These are phyloP conservation scores for Chelmon rostratus DNA, from an alignment of 2,797 vertebrate genomes.

Conservation along the genomic window DNA sequence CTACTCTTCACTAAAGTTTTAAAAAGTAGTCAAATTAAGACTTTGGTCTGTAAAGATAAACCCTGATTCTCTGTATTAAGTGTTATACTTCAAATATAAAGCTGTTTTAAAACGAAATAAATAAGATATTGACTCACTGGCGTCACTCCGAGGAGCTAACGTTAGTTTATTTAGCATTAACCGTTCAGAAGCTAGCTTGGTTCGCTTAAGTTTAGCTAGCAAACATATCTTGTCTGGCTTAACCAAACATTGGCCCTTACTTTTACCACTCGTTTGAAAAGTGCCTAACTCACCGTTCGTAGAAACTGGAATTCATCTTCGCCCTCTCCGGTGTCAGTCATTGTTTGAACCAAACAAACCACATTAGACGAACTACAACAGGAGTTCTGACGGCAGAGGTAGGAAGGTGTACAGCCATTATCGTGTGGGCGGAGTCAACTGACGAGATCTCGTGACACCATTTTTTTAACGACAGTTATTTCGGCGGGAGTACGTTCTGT, in stretches of 20 bases:
- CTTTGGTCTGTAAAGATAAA: too few species aligned
- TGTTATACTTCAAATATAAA: too few species aligned
- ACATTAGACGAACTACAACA: not conserved
- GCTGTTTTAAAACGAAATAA: too few species aligned
- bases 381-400: not conserved
- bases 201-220: accelerated
- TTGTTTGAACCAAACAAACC: conserved; percentile 23
- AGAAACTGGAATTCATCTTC: conserved; percentile 85
- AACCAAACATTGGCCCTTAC: not conserved
- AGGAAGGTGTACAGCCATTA: not conserved
- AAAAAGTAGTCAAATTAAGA: not conserved
- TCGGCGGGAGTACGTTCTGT: not conserved
- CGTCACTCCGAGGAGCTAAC: not conserved
- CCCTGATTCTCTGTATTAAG: too few species aligned
- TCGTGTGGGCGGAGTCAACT: conserved; percentile 35
- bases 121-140: not conserved
- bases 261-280: not conserved
- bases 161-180: not conserved
- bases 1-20: not conserved
- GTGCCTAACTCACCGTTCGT: conserved; percentile 78
- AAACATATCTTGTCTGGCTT: not conserved
- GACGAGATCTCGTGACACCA: not conserved
- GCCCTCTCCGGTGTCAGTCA: conserved; percentile 66
- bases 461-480: not conserved
- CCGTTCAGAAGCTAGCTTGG: not conserved